Conservation (phyloP, 2,888 invertebrate genomes). For the Caenorhabditis sp. region DNA sequence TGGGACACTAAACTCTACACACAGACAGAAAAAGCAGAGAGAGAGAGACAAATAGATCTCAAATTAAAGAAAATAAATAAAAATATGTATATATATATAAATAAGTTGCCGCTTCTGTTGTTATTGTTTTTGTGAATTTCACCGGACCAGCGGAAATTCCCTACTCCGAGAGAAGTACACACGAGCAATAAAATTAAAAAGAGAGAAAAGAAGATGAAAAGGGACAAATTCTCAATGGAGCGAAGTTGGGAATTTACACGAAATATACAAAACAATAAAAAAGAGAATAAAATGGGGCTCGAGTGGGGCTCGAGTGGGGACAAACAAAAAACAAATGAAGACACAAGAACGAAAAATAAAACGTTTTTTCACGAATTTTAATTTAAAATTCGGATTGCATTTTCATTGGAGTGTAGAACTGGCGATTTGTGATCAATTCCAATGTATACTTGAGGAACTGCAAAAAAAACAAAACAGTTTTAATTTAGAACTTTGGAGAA, state of each 20-base stretch:
- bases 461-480: slow-evolving; percentile 3
- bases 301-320: background rate
- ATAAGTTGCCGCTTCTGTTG: background rate
- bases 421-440: slow-evolving; percentile 42
- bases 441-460: slow-evolving; percentile 40
- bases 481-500: no score
- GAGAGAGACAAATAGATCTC: background rate
- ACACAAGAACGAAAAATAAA: background rate
- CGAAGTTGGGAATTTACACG: background rate
- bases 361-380: slow-evolving; percentile 7
- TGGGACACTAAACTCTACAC: background rate
- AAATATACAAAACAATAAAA: background rate
- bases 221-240: background rate
- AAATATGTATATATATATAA: background rate
- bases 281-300: no score
- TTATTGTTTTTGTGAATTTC: background rate
- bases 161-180: no score
- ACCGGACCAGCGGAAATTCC: background rate
- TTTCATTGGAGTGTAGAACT: slow-evolving; percentile 27
- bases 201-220: no score
- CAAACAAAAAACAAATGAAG: background rate
- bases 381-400: slow-evolving; percentile 37
- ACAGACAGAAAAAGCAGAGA: background rate
- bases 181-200: no score
- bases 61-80: background rate